Base-by-base conservation (phyloP, 2,888 invertebrate species). In the Lasioglossum morio region DNA sequence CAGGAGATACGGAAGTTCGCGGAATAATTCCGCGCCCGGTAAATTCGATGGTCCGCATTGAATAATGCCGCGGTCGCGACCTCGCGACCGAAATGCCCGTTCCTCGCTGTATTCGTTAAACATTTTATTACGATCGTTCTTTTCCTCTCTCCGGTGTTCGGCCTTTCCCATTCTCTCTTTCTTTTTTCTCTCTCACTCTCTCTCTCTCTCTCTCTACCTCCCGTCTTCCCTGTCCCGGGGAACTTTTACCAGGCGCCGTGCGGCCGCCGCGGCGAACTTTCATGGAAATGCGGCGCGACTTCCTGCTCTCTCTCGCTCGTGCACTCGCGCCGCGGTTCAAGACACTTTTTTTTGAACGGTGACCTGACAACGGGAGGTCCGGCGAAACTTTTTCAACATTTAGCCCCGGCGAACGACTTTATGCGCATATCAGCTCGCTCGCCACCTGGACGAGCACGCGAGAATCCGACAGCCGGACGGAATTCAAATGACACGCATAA, bases 91-190 rank as follows among this genome's bases (percentile, higher is more conserved):
- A 7, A 57, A 5, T 69, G n/a, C 30, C 60, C n/a, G 14, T 23
- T n/a, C 66, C 66, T 66, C 72, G 57, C 34, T 75, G 82, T 63
- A 75, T 82, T 87, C 82, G 79, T 86, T 82, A 80, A 80, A 77
- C 74, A 77, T 76, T 82, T 72, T 66, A 57, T 72, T 46, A 53
- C 27, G 76, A 53, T 40, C 72, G 66, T 57, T 48, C 70, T 23
- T 30, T 37, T 37, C 37, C 69, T 37, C 69, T 10, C 12, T 0
- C 12, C 12, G 16, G 63, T 27, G 27, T 60, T 27, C 60, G 4
- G 14, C 27, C 30, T 30, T 16, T 63, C 16, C 12, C 14, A 3
- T 27, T 4, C 14, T 60, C 1, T 27, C 5, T 16, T 63, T 46
- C 14, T 16, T 3, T 43, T 4, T 14, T 34, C 34, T 12, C n/a